A percentile compares a stretch with the other conserved stretches of the same genome.
phyloP scores from a whole-genome alignment of 2,888 invertebrate species.

The Isoperla grammatica region DNA sequence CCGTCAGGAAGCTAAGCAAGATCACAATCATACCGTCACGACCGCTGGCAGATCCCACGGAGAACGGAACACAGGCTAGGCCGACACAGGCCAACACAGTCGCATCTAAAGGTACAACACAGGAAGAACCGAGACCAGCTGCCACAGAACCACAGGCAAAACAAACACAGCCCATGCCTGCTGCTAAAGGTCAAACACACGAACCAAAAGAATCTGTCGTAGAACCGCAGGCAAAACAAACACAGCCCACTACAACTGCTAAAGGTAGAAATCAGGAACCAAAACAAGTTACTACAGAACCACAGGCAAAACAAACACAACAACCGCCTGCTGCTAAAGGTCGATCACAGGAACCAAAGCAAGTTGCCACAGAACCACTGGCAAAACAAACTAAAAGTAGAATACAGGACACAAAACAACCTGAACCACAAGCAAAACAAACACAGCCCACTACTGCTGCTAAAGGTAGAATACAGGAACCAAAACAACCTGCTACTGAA shows the following conservation, averaged over 20 bases:
- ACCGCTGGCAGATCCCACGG: conserved; percentile 30
- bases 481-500: conserved; percentile 28
- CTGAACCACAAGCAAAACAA: neutral
- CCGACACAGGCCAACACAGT: neutral
- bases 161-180: neutral
- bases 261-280: neutral
- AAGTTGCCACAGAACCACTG: neutral
- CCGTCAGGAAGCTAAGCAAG: conserved; percentile 43
- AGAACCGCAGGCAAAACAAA: conserved; percentile 5
- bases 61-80: conserved; percentile 11
- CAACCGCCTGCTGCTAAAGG: conserved; percentile 35
- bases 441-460: conserved; percentile 33
- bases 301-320: neutral
- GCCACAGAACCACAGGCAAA: neutral
- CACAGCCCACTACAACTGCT: neutral
- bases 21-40: conserved; percentile 46
- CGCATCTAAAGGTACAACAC: neutral
- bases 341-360: conserved; percentile 31
- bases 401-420: conserved; percentile 27
- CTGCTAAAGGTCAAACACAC: conserved; percentile 14
- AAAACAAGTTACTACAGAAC: neutral
- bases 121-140: no score
- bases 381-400: conserved; percentile 27
- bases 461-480: conserved; percentile 34
- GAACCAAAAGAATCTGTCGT: neutral